phyloP scores from a whole-genome alignment of 2,797 vertebrate genomes.

The Pseudochromis fuscus region DNA sequence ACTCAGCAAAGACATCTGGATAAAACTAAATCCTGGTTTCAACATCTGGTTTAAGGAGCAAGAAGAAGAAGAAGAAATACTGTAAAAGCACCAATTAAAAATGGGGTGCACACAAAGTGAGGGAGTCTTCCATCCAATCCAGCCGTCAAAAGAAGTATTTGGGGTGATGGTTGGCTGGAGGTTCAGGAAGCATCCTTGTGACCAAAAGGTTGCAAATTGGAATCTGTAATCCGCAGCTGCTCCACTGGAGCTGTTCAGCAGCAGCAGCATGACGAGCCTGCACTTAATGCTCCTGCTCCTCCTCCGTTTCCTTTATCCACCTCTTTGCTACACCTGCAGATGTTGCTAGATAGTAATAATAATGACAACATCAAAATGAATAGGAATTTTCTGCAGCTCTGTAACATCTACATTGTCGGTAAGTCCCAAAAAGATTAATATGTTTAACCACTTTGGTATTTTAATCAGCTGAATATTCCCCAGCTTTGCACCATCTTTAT shows the following conservation, averaged over 20 bases:
- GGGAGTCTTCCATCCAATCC: constrained; percentile 4
- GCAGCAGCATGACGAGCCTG: background rate
- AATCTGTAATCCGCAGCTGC: constrained; percentile 62
- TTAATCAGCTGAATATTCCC: constrained; percentile 45
- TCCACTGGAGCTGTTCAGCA: constrained; percentile 57
- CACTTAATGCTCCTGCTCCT: constrained; percentile 5
- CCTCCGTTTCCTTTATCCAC: background rate
- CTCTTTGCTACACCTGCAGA: background rate
- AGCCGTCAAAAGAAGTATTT: constrained; percentile 24
- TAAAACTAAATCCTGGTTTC: background rate
- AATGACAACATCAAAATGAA: constrained; percentile 3
- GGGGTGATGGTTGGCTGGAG: constrained; percentile 35
- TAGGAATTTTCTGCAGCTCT: too few species aligned
- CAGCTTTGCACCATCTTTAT: constrained; percentile 48
- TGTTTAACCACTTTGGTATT: constrained; percentile 23
- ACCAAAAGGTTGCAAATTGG: constrained; percentile 61
- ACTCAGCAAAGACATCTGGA: background rate
- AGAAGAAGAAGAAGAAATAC: background rate
- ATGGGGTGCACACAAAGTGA: background rate
- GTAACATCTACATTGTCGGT: too few species aligned
- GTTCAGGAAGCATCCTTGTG: constrained; percentile 48
- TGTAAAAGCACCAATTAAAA: background rate
- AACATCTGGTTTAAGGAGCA: background rate
- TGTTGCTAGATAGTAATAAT: background rate
- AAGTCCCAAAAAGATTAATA: constrained; percentile 3